Conservation (phyloP, 2,888 invertebrate species). For the Limnephilus marmoratus region DNA sequence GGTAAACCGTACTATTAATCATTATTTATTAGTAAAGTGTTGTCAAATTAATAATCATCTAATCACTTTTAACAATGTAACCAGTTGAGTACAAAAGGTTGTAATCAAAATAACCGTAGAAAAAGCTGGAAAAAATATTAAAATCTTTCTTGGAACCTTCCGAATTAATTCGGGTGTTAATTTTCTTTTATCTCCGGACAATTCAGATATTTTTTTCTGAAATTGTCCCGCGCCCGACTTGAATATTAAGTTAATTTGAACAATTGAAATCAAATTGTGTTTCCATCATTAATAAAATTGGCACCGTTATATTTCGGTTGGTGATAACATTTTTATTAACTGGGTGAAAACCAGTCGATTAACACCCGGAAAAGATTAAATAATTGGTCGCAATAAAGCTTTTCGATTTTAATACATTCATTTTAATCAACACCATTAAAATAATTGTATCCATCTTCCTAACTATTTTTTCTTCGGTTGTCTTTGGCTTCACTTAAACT, state of each 20-base stretch:
- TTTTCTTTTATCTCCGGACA: background rate
- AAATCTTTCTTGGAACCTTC: background rate
- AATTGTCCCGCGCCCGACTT: background rate
- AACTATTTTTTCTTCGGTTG: too few species aligned
- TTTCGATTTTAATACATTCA: background rate
- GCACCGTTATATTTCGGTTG: background rate
- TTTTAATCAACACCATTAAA: background rate
- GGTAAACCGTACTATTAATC: too few species aligned
- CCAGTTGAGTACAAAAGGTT: background rate
- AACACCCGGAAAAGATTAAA: background rate
- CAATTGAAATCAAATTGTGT: background rate
- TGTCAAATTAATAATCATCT: background rate
- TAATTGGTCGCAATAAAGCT: background rate
- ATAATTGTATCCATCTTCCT: background rate
- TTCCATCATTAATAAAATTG: background rate
- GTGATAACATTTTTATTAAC: background rate
- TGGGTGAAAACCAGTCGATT: background rate
- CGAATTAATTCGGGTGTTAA: background rate
- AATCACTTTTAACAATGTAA: background rate
- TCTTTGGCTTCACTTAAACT: too few species aligned
- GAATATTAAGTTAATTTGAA: background rate
- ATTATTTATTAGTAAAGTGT: too few species aligned
- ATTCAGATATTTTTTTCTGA: background rate
- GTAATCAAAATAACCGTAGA: background rate
- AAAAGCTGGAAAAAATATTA: background rate